Percentiles rank a stretch among this genome's conserved stretches.
Evolutionary conservation across 1,140 invertebrate genomes (phyloP).

Genomic region (Phenacoccus solenopsis): DNA sequence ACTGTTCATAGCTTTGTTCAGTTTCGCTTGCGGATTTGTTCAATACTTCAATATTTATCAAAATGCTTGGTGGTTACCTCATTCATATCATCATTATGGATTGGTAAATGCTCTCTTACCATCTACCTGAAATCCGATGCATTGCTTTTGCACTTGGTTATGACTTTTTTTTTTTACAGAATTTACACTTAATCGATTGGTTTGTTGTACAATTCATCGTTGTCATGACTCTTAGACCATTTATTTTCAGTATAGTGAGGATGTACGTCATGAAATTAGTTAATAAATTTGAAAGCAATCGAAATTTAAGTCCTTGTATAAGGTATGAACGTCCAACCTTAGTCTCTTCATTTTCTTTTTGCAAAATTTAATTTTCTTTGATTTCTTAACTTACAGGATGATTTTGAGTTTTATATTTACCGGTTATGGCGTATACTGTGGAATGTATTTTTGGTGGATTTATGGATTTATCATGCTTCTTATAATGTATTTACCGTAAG

Average conservation of each 20-base stretch:
- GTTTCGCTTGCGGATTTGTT: background rate
- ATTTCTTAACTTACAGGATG: background rate
- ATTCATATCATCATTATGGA: conserved; percentile 9
- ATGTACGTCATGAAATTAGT: background rate
- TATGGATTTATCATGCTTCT: conserved; percentile 4
- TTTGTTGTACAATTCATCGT: background rate
- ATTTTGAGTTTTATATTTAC: background rate
- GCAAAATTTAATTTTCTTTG: background rate
- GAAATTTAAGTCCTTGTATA: background rate
- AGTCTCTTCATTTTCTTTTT: background rate
- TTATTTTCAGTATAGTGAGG: background rate
- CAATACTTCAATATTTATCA: conserved; percentile 8
- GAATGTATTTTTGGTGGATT: conserved; percentile 4
- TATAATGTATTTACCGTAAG: conserved; percentile 10
- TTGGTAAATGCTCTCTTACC: background rate
- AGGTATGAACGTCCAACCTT: too few relatives aligned
- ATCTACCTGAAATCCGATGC: background rate
- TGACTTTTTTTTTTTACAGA: background rate
- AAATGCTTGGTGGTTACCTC: background rate
- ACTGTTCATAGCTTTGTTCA: background rate
- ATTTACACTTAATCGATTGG: background rate
- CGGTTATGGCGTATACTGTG: background rate
- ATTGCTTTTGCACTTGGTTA: background rate
- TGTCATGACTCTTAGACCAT: background rate
- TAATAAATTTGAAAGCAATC: conserved; percentile 7